Evolutionary conservation across 2,888 invertebrate genomes (phyloP).

Genomic region (Melanophora roralis): DNA sequence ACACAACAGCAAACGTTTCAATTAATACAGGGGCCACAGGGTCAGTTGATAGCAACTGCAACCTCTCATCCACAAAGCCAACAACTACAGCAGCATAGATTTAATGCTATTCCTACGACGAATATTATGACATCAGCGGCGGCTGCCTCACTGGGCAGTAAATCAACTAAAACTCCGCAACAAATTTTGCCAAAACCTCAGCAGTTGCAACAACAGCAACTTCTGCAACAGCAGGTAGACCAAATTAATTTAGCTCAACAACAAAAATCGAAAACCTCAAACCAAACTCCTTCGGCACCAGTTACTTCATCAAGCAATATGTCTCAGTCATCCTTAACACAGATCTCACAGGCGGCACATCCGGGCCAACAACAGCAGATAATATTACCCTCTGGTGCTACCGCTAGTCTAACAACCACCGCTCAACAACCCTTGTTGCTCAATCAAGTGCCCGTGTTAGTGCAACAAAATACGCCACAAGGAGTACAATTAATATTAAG

Average conservation of each 20-base stretch:
- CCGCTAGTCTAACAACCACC: constrained; percentile 65
- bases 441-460: constrained; percentile 79
- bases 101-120: constrained; percentile 61
- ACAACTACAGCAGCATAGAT: constrained; percentile 69
- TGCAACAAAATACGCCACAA: constrained; percentile 82
- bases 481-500: constrained; percentile 85
- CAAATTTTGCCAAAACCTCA: constrained; percentile 82
- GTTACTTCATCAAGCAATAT: constrained; percentile 63
- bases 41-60: constrained; percentile 72
- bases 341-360: constrained; percentile 75
- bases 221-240: constrained; percentile 69
- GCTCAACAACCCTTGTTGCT: constrained; percentile 74
- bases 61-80: constrained; percentile 62
- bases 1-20: constrained; percentile 73
- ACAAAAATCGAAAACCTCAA: constrained; percentile 61
- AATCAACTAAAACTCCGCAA: constrained; percentile 78
- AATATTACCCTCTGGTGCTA: constrained; percentile 72
- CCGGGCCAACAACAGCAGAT: constrained; percentile 74
- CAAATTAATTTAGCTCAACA: constrained; percentile 48
- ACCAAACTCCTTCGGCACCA: constrained; percentile 58
- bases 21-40: constrained; percentile 73
- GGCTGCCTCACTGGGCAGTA: constrained; percentile 57
- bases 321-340: constrained; percentile 66
- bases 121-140: constrained; percentile 56
- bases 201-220: constrained; percentile 66